Percentiles rank a stretch among this genome's conserved stretches.
Conservation (phyloP, 2,888 invertebrate species). For the Melolontha melolontha region DNA sequence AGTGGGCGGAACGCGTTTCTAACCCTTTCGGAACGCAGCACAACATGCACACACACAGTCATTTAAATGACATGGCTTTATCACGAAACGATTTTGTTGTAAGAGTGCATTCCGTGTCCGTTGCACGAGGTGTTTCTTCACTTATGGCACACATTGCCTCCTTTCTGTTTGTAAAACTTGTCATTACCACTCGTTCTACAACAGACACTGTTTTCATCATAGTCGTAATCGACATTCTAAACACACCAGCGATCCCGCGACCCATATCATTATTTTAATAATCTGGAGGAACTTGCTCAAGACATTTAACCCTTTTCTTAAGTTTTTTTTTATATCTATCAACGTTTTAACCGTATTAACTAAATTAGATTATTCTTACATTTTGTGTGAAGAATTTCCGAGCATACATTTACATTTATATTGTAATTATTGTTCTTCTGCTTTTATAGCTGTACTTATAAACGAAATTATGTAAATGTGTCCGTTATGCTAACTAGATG, state of each 20-base stretch:
- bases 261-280: conserved; percentile 42
- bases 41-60: conserved; percentile 9
- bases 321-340: conserved; percentile 18
- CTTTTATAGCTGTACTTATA: too few species aligned
- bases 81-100: conserved; percentile 31
- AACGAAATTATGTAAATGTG: too few species aligned
- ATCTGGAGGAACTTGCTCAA: conserved; percentile 17
- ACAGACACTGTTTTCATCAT: conserved; percentile 36
- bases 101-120: conserved; percentile 8
- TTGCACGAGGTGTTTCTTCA: conserved; percentile 16
- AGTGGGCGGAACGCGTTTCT: conserved; percentile 36
- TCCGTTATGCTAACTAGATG: too few species aligned
- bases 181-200: conserved; percentile 32
- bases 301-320: conserved; percentile 8
- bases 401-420: too few species aligned
- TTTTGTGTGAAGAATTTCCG: background rate
- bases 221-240: conserved; percentile 20
- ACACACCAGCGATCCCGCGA: conserved; percentile 20
- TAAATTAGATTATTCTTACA: background rate
- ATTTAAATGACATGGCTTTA: conserved; percentile 27
- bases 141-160: background rate
- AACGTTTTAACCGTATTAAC: background rate
- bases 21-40: conserved; percentile 33
- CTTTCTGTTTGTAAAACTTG: conserved; percentile 12
- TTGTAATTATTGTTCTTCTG: too few species aligned